Conservation (phyloP, 1,140 invertebrate genomes). For the Orussus abietinus region DNA sequence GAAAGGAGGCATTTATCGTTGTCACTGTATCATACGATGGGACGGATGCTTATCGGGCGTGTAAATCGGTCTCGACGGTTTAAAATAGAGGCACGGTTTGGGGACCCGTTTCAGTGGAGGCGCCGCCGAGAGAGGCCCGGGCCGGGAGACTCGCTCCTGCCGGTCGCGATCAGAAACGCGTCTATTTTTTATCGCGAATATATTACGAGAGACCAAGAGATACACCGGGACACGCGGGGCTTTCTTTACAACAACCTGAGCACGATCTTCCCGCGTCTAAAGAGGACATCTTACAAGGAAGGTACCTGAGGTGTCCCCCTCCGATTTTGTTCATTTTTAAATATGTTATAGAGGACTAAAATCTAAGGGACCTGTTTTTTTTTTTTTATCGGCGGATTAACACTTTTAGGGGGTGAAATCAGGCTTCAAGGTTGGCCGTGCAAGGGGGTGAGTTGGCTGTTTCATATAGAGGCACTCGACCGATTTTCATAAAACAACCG, state of each 20-base stretch:
- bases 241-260: conserved; percentile 14
- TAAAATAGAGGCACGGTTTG: conserved; percentile 4
- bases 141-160: conserved; percentile 24
- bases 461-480: too few species aligned
- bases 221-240: conserved; percentile 10
- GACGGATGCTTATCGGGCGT: conserved; percentile 1
- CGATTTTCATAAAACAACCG: too few species aligned
- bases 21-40: conserved; percentile 3
- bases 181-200: conserved; percentile 45
- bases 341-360: too few species aligned
- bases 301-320: too few species aligned
- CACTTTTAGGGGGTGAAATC: too few species aligned
- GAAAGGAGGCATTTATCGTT: conserved; percentile 3
- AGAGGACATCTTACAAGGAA: too few species aligned
- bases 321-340: too few species aligned
- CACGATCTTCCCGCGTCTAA: conserved; percentile 6
- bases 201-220: conserved; percentile 25
- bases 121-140: conserved; percentile 3
- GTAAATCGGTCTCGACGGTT: conserved; percentile 8
- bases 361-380: too few species aligned
- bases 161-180: conserved; percentile 31
- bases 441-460: too few species aligned
- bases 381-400: too few species aligned
- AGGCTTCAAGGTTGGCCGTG: too few species aligned
- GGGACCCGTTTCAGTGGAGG: too few species aligned